These are phyloP conservation scores for Pterostichus madidus DNA, from an alignment of 2,888 invertebrate genomes.

Conservation along the genomic window DNA sequence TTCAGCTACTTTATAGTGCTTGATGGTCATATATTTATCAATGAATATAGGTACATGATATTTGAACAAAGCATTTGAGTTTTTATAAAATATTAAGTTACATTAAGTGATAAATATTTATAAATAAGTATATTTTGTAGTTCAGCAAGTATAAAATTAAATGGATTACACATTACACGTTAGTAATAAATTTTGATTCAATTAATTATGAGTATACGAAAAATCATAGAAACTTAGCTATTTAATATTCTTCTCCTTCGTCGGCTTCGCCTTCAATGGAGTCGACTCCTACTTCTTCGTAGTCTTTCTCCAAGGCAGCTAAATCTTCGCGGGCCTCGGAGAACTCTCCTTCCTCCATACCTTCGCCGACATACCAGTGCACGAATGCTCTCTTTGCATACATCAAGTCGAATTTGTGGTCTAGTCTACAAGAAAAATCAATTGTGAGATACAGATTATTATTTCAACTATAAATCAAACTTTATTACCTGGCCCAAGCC, in stretches of 20 bases:
- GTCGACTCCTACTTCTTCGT: constrained; percentile 89
- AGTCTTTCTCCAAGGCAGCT: constrained; percentile 89
- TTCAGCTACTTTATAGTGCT: neutral
- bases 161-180: constrained; percentile 29
- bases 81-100: constrained; percentile 12
- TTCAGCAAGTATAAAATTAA: constrained; percentile 32
- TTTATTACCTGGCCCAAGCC: constrained; percentile 91
- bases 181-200: constrained; percentile 11
- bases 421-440: constrained; percentile 81
- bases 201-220: constrained; percentile 50
- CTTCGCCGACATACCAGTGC: constrained; percentile 95
- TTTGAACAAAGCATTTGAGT: neutral
- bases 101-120: constrained; percentile 27
- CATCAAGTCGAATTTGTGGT: constrained; percentile 98
- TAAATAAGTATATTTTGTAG: constrained; percentile 33
- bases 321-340: constrained; percentile 93
- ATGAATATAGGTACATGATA: neutral
- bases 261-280: constrained; percentile 86
- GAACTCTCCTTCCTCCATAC: constrained; percentile 94
- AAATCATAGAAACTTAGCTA: neutral
- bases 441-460: neutral
- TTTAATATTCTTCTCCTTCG: constrained; percentile 84
- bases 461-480: neutral
- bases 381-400: constrained; percentile 97
- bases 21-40: constrained; percentile 10